Evolutionary conservation across 2,888 invertebrate species (phyloP).

Genomic region (Crossocerus cetratus): DNA sequence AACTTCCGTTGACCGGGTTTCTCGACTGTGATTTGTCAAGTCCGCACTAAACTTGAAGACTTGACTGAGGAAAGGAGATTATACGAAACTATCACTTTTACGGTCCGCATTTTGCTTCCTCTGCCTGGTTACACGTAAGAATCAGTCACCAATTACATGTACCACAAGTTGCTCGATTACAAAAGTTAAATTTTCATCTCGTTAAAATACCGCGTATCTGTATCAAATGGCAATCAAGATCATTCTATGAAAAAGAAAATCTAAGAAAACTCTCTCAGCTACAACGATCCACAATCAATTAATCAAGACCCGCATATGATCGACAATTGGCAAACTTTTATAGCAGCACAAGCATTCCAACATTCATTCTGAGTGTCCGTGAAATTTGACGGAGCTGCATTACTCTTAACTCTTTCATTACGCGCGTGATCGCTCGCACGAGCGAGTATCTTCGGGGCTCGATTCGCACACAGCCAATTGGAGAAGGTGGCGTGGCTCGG

Average conservation of each 20-base stretch:
- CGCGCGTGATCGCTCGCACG: neutral
- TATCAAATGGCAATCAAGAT: too few species aligned
- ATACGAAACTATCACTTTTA: conserved; percentile 13
- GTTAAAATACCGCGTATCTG: too few species aligned
- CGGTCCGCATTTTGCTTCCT: conserved; percentile 15
- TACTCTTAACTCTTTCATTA: too few species aligned
- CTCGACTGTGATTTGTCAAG: conserved; percentile 41
- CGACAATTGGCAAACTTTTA: too few species aligned
- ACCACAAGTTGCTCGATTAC: too few species aligned
- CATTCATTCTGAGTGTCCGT: neutral
- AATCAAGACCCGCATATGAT: too few species aligned
- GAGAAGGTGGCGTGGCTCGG: neutral
- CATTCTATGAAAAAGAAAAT: too few species aligned
- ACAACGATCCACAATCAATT: too few species aligned
- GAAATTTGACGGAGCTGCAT: neutral
- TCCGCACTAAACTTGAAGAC: conserved; percentile 16
- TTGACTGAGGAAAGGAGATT: conserved; percentile 29
- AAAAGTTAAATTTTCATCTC: too few species aligned
- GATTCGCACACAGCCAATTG: neutral
- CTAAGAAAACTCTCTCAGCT: too few species aligned
- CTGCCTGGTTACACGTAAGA: conserved; percentile 14
- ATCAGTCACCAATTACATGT: too few species aligned
- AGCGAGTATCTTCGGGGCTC: conserved; percentile 1
- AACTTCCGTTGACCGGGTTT: conserved; percentile 58
- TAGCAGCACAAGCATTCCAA: neutral